phyloP scores from a whole-genome alignment of 2,797 vertebrate species.

The Syndactyla subalaris region DNA sequence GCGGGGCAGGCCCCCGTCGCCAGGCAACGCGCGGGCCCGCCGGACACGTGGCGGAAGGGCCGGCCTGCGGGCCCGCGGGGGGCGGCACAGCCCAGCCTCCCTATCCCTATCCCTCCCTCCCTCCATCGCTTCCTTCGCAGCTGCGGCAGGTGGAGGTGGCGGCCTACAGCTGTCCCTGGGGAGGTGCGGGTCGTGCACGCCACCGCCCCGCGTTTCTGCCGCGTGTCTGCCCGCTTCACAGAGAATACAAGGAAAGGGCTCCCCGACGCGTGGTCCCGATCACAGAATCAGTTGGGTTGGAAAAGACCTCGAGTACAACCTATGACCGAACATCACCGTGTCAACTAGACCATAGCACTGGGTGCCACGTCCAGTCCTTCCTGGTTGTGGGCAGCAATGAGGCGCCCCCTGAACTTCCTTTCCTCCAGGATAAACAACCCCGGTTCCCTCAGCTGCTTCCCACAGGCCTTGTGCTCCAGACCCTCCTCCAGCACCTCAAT shows the following conservation, averaged over 20 bases:
- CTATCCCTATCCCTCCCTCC: too few species aligned
- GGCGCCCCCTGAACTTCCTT: too few species aligned
- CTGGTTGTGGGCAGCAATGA: too few species aligned
- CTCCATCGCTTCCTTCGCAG: too few species aligned
- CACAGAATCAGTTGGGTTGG: background rate
- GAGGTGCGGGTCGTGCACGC: fast-evolving
- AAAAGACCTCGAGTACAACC: background rate
- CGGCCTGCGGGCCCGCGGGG: too few species aligned
- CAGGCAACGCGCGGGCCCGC: background rate
- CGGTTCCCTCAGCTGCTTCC: background rate
- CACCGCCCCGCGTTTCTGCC: fast-evolving
- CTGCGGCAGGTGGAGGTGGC: fast-evolving
- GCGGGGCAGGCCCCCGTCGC: background rate
- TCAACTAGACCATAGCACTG: fast-evolving
- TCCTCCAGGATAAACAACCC: background rate
- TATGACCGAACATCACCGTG: fast-evolving
- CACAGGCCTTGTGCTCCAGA: background rate
- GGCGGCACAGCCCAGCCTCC: too few species aligned
- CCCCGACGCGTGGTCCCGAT: too few species aligned
- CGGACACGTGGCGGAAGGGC: background rate
- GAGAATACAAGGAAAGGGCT: background rate
- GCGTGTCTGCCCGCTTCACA: too few species aligned
- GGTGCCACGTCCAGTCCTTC: background rate
- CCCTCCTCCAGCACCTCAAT: background rate
- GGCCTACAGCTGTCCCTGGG: fast-evolving